Percentiles rank a stretch among this genome's conserved stretches.
These are phyloP conservation scores for Sinosuthora webbiana DNA, from an alignment of 2,113 vertebrate species.

Conservation along the genomic window DNA sequence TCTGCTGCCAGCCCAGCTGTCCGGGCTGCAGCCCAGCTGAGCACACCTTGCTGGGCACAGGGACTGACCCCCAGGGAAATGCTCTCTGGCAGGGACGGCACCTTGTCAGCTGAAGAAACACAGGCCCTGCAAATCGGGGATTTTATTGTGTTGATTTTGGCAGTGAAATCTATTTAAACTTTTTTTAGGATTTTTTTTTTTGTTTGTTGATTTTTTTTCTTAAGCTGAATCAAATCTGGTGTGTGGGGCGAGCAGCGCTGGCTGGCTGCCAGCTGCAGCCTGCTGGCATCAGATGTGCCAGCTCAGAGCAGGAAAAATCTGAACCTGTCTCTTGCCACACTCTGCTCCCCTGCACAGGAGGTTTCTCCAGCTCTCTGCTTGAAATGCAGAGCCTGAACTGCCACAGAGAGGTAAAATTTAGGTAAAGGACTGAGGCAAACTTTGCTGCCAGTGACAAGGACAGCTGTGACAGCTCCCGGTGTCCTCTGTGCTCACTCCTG, in stretches of 20 bases:
- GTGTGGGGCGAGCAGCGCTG: accelerated
- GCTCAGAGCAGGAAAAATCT: background rate
- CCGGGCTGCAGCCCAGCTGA: background rate
- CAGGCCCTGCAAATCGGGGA: background rate
- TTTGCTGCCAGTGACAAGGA: background rate
- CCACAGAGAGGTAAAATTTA: background rate
- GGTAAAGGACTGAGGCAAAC: background rate
- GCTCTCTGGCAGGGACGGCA: background rate
- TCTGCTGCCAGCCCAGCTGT: background rate
- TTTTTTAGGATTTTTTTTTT: background rate
- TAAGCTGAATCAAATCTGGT: background rate
- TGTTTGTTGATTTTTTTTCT: background rate
- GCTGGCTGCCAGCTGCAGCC: background rate
- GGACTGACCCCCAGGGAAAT: accelerated
- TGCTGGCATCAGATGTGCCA: background rate
- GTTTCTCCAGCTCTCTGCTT: background rate
- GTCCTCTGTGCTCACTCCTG: background rate
- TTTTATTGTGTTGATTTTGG: background rate
- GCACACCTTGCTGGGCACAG: background rate
- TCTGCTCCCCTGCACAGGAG: background rate
- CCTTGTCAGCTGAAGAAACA: background rate
- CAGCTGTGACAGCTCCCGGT: background rate
- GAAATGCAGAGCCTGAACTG: background rate
- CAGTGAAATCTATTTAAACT: background rate
- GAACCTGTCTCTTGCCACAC: background rate